Conservation (phyloP, 2,888 invertebrate genomes). For the Gymnocheta viridis region DNA sequence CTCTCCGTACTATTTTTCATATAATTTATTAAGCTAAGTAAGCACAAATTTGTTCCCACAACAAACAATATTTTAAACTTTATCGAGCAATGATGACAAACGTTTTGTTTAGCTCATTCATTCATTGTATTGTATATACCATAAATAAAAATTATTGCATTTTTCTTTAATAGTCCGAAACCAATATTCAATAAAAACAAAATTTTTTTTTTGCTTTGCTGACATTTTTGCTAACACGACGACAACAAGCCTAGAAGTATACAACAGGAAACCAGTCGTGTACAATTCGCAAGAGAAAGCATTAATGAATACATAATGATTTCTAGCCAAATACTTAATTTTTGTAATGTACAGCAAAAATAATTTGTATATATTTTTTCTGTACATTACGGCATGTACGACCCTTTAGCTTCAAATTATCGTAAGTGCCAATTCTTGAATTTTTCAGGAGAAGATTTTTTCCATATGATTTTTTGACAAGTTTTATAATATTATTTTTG, state of each 20-base stretch:
- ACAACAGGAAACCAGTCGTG: background rate
- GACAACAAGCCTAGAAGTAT: background rate
- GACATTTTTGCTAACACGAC: background rate
- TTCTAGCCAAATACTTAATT: too few species aligned
- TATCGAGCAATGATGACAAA: slow-evolving; percentile 8
- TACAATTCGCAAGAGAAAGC: background rate
- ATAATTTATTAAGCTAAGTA: too few species aligned
- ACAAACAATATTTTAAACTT: slow-evolving; percentile 4
- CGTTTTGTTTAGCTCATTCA: slow-evolving; percentile 17
- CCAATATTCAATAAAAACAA: slow-evolving; percentile 24
- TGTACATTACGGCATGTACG: too few species aligned
- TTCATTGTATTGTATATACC: slow-evolving; percentile 25
- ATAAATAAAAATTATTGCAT: slow-evolving; percentile 56
- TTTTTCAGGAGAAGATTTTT: too few species aligned
- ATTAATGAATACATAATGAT: background rate
- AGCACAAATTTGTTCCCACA: background rate
- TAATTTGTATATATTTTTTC: too few species aligned
- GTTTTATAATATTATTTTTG: too few species aligned
- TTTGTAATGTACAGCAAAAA: too few species aligned
- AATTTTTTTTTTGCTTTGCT: slow-evolving; percentile 15
- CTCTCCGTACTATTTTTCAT: too few species aligned
- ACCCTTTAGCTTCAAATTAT: too few species aligned
- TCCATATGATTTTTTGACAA: too few species aligned
- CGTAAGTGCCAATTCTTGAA: too few species aligned
- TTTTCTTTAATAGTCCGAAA: slow-evolving; percentile 60